Evolutionary conservation across 2,113 vertebrate genomes (phyloP).

Genomic region (Butastur rufipennis): DNA sequence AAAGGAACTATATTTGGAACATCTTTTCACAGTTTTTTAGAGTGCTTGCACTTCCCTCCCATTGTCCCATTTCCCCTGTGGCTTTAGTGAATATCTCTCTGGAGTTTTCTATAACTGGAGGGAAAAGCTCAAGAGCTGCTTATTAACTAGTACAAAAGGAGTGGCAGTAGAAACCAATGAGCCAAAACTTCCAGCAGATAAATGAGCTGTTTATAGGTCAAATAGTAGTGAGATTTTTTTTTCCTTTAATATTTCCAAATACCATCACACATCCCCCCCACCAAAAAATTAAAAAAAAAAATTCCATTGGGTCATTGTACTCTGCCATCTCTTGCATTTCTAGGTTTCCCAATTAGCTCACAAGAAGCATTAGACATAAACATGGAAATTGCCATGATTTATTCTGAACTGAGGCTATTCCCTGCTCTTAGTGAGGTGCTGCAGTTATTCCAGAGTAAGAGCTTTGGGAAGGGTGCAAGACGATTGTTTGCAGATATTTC

Average conservation of each 20-base stretch:
- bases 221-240: neutral
- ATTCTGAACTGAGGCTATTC: neutral
- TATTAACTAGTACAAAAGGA: neutral
- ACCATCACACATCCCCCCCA: accelerated
- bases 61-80: neutral
- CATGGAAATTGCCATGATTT: neutral
- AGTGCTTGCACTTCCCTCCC: neutral
- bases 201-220: neutral
- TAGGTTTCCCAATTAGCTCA: neutral
- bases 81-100: neutral
- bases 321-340: neutral
- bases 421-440: neutral
- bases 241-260: neutral
- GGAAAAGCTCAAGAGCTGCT: neutral
- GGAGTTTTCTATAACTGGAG: neutral
- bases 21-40: neutral
- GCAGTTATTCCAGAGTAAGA: neutral
- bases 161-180: neutral
- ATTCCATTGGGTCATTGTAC: neutral
- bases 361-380: neutral
- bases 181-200: neutral
- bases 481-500: neutral
- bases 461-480: neutral
- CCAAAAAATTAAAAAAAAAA: neutral
- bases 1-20: neutral